Conservation (phyloP, 2,888 invertebrate genomes). For the Trachelus stipa region DNA sequence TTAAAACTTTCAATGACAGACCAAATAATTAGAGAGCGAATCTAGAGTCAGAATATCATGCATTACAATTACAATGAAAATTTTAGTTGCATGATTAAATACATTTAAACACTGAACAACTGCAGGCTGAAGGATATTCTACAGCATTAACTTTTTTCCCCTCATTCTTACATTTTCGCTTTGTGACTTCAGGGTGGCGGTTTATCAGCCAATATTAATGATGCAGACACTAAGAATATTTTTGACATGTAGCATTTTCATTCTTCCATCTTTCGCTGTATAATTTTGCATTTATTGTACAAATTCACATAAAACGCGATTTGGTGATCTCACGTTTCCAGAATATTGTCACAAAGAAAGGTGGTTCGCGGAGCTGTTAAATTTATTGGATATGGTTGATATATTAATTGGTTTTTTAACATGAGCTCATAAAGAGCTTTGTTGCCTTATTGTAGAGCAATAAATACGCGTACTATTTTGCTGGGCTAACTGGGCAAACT, state of each 20-base stretch:
- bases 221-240: neutral
- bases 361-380: neutral
- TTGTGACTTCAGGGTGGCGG: neutral
- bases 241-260: neutral
- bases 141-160: neutral
- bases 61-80: no score
- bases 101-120: neutral
- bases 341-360: neutral
- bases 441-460: conserved; percentile 29
- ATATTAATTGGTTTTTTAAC: neutral
- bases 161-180: neutral
- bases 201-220: neutral
- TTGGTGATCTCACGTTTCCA: neutral
- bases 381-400: neutral
- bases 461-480: conserved; percentile 15
- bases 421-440: neutral
- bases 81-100: neutral
- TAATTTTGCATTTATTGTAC: neutral
- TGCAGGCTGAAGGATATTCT: neutral
- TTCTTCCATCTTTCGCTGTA: neutral
- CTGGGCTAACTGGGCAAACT: conserved; percentile 45
- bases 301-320: neutral
- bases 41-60: no score
- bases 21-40: neutral
- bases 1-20: neutral